A percentile compares a stretch with the other conserved stretches of the same genome.
Evolutionary conservation across 2,888 invertebrate species (phyloP).

Genomic region (Agrochola lota): DNA sequence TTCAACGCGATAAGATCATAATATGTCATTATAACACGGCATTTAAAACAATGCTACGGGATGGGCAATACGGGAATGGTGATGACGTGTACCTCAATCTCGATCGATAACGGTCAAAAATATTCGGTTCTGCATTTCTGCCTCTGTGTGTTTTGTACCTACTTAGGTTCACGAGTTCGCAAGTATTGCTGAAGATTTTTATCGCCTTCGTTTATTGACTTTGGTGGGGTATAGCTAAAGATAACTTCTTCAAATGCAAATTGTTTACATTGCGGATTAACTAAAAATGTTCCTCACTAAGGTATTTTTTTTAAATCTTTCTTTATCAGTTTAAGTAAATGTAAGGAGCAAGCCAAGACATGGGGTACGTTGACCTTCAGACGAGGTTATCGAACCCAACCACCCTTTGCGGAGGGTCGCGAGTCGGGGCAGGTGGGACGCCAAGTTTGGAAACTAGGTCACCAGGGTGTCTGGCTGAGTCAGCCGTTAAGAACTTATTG

Average conservation of each 20-base stretch:
- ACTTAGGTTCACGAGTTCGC: no score
- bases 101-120: background rate
- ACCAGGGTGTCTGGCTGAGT: slow-evolving; percentile 48
- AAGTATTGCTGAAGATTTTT: background rate
- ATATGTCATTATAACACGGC: slow-evolving; percentile 33
- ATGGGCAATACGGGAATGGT: background rate
- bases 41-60: slow-evolving; percentile 5
- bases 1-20: slow-evolving; percentile 3
- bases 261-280: background rate
- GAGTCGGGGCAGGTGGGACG: slow-evolving; percentile 65
- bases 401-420: slow-evolving; percentile 68
- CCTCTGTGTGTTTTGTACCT: background rate
- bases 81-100: background rate
- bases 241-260: slow-evolving; percentile 12
- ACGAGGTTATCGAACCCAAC: slow-evolving; percentile 68
- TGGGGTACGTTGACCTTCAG: slow-evolving; percentile 74
- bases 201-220: background rate
- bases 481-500: background rate
- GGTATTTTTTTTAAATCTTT: no score
- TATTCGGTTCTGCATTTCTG: background rate
- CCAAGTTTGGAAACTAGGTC: slow-evolving; percentile 69
- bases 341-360: slow-evolving; percentile 3
- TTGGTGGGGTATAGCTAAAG: background rate
- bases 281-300: background rate
- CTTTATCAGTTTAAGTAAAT: background rate